Conservation (phyloP, 2,797 vertebrate genomes). For the Liparis tanakae region DNA sequence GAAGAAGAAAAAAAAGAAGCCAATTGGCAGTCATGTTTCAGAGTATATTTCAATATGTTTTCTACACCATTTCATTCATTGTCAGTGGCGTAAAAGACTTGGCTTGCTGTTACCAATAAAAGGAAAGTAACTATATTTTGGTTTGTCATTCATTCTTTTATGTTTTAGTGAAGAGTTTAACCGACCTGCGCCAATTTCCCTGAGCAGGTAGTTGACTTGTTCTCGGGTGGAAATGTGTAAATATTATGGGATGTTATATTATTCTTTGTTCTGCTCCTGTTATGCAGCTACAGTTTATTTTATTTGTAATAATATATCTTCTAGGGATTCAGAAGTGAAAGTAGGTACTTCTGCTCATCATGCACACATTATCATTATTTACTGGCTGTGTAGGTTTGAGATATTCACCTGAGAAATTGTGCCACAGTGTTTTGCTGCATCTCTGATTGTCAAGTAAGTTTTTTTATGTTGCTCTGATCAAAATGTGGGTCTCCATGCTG, state of each 20-base stretch:
- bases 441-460: background rate
- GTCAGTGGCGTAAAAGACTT: slow-evolving; percentile 30
- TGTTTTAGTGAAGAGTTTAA: background rate
- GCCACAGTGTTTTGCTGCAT: background rate
- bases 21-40: slow-evolving; percentile 12
- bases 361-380: background rate
- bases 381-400: background rate
- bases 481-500: background rate
- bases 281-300: background rate
- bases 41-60: slow-evolving; percentile 31
- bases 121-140: slow-evolving; percentile 22
- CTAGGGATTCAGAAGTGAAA: background rate
- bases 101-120: slow-evolving; percentile 60
- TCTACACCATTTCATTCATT: slow-evolving; percentile 35
- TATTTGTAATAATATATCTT: background rate
- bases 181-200: background rate
- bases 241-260: background rate
- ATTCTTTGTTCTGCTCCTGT: background rate
- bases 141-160: slow-evolving; percentile 7
- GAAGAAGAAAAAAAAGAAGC: slow-evolving; percentile 25
- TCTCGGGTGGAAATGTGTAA: slow-evolving; percentile 1
- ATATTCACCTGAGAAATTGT: background rate
- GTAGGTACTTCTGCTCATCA: background rate
- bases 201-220: background rate
- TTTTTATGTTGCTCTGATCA: background rate